Evolutionary conservation across 2,113 vertebrate species (phyloP), one percentile per base, ranked within the genome.

Genomic region (Brachyistius frenatus): DNA sequence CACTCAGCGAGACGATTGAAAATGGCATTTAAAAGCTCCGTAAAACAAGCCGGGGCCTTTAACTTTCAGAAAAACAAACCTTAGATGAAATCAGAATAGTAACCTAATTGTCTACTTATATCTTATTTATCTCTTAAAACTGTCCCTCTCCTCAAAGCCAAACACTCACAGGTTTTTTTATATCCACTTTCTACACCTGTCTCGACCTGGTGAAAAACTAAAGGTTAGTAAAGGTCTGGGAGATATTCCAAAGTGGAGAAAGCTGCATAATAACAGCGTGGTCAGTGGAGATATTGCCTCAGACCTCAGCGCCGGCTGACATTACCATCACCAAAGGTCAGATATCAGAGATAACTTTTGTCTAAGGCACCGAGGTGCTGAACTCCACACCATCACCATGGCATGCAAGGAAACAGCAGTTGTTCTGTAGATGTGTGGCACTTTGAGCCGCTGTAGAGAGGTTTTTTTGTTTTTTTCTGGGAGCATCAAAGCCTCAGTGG

Each of bases 321-420:
- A 71, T 81, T 77, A 86, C 73, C 75, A 73, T 72, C 76, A 63
- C 73, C 36, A 90, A 94, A 93, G 93, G 91, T 93, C 92, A 93
- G 72, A 87, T 89, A 79, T 88, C 84, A 89, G 31, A 83, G 80
- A 88, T 83, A 84, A 68, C 64, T 74, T 80, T 78, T 83, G 79
- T 62, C 61, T 33, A 23, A 23, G 58, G 68, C 1, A 36, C 57
- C 23, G 49, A 86, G 76, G 67, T 83, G 76, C 58, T 73, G 60
- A 83, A 79, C 68, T 61, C n/a, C 67, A 63, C 66, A 52, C 73
- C 64, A 77, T 86, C 71, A 39, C 73, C 56, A 11, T 72, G 73
- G 77, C 72, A 69, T 73, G 75, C 80, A 77, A 71, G 39, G 30
- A 61, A 44, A 53, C 58, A 47, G 47, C 62, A 56, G 67, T 30